phyloP scores from a whole-genome alignment of 2,797 vertebrate species.

The Crenichthys baileyi region DNA sequence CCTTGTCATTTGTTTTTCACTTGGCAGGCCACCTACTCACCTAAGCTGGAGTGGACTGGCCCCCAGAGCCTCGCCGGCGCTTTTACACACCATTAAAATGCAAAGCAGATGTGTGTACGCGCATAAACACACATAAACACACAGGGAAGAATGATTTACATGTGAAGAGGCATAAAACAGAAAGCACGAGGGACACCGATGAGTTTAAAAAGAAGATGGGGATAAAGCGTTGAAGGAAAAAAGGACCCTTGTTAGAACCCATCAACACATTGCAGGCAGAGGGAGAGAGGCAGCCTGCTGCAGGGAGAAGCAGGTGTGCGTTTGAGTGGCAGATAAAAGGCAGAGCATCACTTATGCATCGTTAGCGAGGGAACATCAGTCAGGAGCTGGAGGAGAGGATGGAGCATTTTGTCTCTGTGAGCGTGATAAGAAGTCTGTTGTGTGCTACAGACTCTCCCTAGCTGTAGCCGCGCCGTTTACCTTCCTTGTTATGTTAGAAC shows the following conservation, averaged over 20 bases:
- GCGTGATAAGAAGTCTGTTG: slow-evolving; percentile 53
- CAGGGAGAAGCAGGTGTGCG: slow-evolving; percentile 60
- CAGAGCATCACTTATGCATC: slow-evolving; percentile 71
- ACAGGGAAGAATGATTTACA: slow-evolving; percentile 30
- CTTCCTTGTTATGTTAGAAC: slow-evolving; percentile 55
- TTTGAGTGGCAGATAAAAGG: slow-evolving; percentile 77
- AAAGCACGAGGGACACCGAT: slow-evolving; percentile 29
- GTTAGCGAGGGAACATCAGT: slow-evolving; percentile 70
- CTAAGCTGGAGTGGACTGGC: slow-evolving; percentile 43
- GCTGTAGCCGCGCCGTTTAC: slow-evolving; percentile 28
- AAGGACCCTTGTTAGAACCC: slow-evolving; percentile 34
- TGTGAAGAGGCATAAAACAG: slow-evolving; percentile 30
- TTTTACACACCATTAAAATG: slow-evolving; percentile 59
- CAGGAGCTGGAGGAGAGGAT: slow-evolving; percentile 54
- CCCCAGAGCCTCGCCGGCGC: slow-evolving; percentile 29
- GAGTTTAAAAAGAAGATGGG: slow-evolving; percentile 1
- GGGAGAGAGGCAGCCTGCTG: slow-evolving; percentile 20
- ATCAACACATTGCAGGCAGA: slow-evolving; percentile 42
- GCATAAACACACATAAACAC: slow-evolving; percentile 3
- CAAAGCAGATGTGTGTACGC: slow-evolving; percentile 23
- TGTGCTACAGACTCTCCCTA: slow-evolving; percentile 40
- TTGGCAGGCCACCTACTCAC: slow-evolving; percentile 65
- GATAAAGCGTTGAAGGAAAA: slow-evolving; percentile 15
- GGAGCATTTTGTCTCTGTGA: slow-evolving; percentile 53
- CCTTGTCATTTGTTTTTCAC: slow-evolving; percentile 46